Base-by-base conservation (phyloP, 2,113 vertebrate genomes). In the Scytalopus superciliaris region DNA sequence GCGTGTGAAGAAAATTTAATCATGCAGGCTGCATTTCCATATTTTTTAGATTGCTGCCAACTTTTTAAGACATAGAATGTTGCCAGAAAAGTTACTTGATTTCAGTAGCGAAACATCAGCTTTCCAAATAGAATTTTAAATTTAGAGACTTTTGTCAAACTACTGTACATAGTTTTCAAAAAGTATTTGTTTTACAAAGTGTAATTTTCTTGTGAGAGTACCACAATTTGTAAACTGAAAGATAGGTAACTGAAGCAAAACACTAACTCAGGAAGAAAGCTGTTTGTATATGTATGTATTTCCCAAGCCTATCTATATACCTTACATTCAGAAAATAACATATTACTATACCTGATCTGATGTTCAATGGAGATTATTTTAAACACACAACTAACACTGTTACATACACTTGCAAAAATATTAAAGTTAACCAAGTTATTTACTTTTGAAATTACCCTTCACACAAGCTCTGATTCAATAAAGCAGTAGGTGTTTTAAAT, bases 1-100 rank as follows among this genome's bases (percentile, higher is more conserved):
- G 49, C 23, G 9, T 67, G 88, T 60, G 25, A 96, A 91, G 72
- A 94, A 95, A 95, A 89, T 50, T 56, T 72, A 80, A 96, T 90
- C 88, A 86, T 30, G 67, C 79, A 94, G 69, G 64, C 77, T 83
- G 47, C 35, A 94, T 75, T 96, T 92, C 64, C 69, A 30, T 70
- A 78, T 67, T 94, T 93, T 96, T 87, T 13, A 93, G 52, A 63
- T 13, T 86, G 83, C 30, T 86, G 86, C 55, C 86, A 95, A 89
- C 31, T 74, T 88, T 86, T 52, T 47, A 86, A 74, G 17, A 93
- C 19, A 33, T 1, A 88, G 39, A 89, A 83, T 14, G 24, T 14
- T 95, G 69, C n/a, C 25, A 91, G 68, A 80, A 78, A 83, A 69
- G 12, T 70, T 63, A 90, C 47, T 78, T 42, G 14, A 94, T 73